Percentiles rank a stretch among this genome's conserved stretches.
Evolutionary conservation across 2,113 vertebrate species (phyloP).

Genomic region (Rhabdornis inornatus): DNA sequence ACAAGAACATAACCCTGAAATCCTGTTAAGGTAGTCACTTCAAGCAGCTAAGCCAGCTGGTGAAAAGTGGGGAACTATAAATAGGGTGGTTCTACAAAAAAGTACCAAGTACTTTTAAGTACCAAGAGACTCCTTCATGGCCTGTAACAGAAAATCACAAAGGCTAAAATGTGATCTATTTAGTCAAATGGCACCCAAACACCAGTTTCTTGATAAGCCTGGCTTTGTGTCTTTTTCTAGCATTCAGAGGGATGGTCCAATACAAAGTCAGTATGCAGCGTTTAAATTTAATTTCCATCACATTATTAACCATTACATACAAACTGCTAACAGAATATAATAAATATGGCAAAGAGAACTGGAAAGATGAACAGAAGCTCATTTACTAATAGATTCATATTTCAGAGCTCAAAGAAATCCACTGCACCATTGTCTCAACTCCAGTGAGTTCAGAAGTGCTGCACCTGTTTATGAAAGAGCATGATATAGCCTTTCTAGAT

Average conservation of each 20-base stretch:
- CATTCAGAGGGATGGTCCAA: neutral
- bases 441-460: neutral
- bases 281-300: neutral
- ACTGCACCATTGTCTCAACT: neutral
- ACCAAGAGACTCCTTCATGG: neutral
- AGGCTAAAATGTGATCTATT: neutral
- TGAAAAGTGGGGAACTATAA: neutral
- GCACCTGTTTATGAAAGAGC: neutral
- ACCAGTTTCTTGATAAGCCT: neutral
- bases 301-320: neutral
- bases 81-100: neutral
- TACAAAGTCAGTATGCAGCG: neutral
- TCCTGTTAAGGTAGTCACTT: neutral
- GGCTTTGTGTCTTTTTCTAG: neutral
- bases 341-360: neutral
- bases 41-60: neutral
- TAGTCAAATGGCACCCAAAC: neutral
- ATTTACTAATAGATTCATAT: neutral
- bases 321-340: neutral
- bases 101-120: too few relatives aligned
- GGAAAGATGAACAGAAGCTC: neutral
- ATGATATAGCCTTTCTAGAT: neutral
- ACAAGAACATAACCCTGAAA: slow-evolving; percentile 5
- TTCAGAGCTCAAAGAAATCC: neutral
- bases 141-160: neutral